A percentile compares a stretch with the other conserved stretches of the same genome.
These are phyloP conservation scores for Eupelmus urozonus DNA, from an alignment of 2,888 invertebrate species.

Conservation along the genomic window DNA sequence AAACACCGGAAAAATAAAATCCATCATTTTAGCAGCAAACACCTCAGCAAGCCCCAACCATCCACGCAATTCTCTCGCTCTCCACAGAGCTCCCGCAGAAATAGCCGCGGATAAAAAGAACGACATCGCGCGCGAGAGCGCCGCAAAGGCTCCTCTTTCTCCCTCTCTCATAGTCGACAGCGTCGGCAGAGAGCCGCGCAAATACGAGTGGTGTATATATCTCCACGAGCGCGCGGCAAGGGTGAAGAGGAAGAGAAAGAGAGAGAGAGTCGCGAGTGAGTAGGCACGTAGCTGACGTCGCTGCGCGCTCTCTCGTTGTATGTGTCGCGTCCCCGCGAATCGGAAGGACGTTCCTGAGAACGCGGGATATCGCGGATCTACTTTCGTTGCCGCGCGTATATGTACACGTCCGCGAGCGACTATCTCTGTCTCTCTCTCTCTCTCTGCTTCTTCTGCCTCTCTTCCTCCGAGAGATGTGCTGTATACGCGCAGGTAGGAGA, in stretches of 20 bases:
- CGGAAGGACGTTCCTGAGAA: conserved; percentile 52
- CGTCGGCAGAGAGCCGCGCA: neutral
- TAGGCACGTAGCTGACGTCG: conserved; percentile 52
- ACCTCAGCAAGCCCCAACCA: too few species aligned
- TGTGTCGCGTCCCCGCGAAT: conserved; percentile 33
- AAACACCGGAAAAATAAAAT: too few species aligned
- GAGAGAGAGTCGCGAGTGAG: conserved; percentile 20
- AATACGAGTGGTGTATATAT: neutral
- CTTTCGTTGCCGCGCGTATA: neutral
- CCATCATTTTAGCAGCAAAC: too few species aligned
- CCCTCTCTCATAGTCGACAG: neutral
- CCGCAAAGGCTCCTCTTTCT: conserved; percentile 20
- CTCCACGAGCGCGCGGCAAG: neutral
- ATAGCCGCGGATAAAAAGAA: conserved; percentile 1
- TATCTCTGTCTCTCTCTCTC: neutral
- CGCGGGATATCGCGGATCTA: conserved; percentile 49
- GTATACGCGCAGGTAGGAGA: too few species aligned
- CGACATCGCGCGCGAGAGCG: neutral
- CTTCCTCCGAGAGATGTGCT: neutral
- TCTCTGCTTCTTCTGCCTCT: neutral
- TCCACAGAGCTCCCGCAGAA: neutral
- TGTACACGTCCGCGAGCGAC: neutral
- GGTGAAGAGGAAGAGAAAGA: neutral
- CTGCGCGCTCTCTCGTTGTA: neutral
- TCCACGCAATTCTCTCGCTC: too few species aligned